A percentile compares a stretch with the other conserved stretches of the same genome.
These are phyloP conservation scores for Platycnemis pennipes DNA, from an alignment of 2,888 invertebrate species.

Conservation along the genomic window DNA sequence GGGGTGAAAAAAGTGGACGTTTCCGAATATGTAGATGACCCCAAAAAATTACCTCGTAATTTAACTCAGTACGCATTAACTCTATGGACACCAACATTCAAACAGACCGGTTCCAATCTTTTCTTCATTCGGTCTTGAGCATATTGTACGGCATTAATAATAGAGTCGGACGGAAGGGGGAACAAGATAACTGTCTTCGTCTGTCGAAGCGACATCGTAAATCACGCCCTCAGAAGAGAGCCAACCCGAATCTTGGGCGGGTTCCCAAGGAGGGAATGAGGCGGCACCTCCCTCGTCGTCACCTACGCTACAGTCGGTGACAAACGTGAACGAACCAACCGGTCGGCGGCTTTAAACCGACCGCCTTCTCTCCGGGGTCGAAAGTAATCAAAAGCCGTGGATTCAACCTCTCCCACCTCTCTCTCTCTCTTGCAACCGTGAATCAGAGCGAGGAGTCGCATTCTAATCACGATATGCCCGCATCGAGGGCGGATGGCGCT, in stretches of 20 bases:
- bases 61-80: too few species aligned
- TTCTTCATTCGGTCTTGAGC: background rate
- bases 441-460: background rate
- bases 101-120: background rate
- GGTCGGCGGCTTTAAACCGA: background rate
- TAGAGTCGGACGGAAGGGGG: background rate
- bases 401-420: too few species aligned
- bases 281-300: background rate
- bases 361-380: background rate
- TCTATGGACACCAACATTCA: background rate
- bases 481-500: background rate
- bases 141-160: slow-evolving; percentile 4
- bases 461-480: slow-evolving; percentile 17
- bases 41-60: too few species aligned
- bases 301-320: background rate
- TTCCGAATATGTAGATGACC: too few species aligned
- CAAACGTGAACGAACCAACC: background rate
- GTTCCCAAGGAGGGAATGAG: background rate
- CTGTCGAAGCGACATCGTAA: background rate
- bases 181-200: background rate
- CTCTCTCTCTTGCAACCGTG: background rate
- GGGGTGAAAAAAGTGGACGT: too few species aligned
- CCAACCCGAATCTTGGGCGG: background rate
- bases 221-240: background rate
- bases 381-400: background rate